Base-by-base conservation (phyloP, 2,113 vertebrate species). In the Plestiodon gilberti region DNA sequence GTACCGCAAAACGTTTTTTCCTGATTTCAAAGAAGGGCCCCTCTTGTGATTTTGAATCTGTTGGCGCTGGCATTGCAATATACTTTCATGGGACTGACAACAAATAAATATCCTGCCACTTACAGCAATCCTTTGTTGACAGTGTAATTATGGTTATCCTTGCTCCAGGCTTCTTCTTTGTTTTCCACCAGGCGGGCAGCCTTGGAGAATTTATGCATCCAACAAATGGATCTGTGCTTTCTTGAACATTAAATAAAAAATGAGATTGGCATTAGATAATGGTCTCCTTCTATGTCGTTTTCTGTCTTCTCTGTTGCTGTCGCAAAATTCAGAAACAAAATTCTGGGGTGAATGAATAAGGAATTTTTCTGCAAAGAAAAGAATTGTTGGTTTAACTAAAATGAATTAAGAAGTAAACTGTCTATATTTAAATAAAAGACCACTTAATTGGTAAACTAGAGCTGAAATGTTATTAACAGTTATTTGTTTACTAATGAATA, bases 31-130 rank as follows among this genome's bases (percentile, higher is more conserved):
- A 95, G 92, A 93, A 91, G 90, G 74, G 35, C 55, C 83, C 40
- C 92, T 95, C 93, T 92, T 92, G 93, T 93, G 93, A 93, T 85
- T 90, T 86, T 88, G 87, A 95, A 94, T 96, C 91, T 93, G 91
- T 94, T 93, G 90, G 95, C 93, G 90, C 93, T 89, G 90, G 89
- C 89, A 87, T 92, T 94, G 76, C 52, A 83, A 93, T 94, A 92
- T 93, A 88, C 87, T 87, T 83, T 89, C 89, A 94, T 90, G 80
- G 84, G 84, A 94, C 85, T 94, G 95, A 94, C 1, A 1, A 89
- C 22, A 89, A 91, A 92, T 93, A 83, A 95, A 92, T 93, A 92
- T 93, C 95, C 91, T 88, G 88, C 87, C 88, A 89, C 92, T 93
- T 93, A 94, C 87, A 94, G 84, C 71, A 95, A 90, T 92, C 0